phyloP scores from a whole-genome alignment of 2,797 vertebrate genomes.

The Enteromius treurensis region DNA sequence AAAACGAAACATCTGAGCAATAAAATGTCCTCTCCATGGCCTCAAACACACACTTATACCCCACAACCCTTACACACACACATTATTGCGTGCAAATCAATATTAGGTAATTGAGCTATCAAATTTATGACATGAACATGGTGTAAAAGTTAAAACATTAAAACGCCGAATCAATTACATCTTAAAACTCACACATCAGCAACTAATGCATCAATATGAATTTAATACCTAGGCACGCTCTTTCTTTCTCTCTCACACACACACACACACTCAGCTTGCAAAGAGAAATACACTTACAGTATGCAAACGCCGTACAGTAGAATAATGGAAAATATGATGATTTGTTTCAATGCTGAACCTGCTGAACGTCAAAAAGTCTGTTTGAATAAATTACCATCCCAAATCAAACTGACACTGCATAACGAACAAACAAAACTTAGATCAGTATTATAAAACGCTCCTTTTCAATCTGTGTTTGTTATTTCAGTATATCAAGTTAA shows the following conservation, averaged over 20 bases:
- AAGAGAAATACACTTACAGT: conserved; percentile 8
- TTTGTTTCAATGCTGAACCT: conserved; percentile 21
- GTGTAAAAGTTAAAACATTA: conserved; percentile 50
- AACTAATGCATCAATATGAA: conserved; percentile 43
- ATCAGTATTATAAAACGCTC: background rate
- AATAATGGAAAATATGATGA: conserved; percentile 26
- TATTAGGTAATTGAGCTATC: conserved; percentile 52
- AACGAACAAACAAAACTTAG: background rate
- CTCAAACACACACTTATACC: conserved; percentile 1
- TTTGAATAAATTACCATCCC: conserved; percentile 42
- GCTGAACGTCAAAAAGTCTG: background rate
- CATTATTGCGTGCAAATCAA: conserved; percentile 39
- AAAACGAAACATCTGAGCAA: conserved; percentile 11
- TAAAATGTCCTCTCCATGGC: conserved; percentile 34
- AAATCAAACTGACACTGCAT: conserved; percentile 6
- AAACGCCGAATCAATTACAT: conserved; percentile 49
- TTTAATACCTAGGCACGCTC: conserved; percentile 32
- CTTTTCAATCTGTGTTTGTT: background rate
- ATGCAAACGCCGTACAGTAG: conserved; percentile 13
- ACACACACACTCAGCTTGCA: background rate
- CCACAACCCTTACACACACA: conserved; percentile 22
- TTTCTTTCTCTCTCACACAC: background rate
- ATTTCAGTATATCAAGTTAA: background rate
- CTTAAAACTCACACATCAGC: conserved; percentile 54
- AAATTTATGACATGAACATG: conserved; percentile 53